Conservation (phyloP, 2,113 vertebrate genomes). For the Actinemys pallida region DNA sequence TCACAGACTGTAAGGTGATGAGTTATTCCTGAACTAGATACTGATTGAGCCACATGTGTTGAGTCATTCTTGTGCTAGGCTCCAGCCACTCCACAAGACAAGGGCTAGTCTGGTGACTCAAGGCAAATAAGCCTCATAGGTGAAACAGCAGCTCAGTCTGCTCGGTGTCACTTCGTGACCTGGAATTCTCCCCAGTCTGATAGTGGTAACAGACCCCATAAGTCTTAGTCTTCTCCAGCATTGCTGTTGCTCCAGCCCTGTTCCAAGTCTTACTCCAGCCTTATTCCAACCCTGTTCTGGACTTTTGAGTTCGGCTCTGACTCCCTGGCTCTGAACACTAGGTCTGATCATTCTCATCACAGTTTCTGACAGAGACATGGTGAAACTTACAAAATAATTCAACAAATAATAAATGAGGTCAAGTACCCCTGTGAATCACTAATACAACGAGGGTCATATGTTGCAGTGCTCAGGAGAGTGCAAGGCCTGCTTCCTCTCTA, state of each 20-base stretch:
- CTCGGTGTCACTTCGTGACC: background rate
- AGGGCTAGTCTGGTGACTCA: background rate
- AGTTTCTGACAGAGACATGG: background rate
- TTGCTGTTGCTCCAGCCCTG: background rate
- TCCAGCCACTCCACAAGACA: background rate
- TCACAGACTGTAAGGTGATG: background rate
- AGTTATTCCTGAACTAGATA: background rate
- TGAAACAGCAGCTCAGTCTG: background rate
- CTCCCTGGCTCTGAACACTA: background rate
- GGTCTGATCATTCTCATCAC: background rate
- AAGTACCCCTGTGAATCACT: background rate
- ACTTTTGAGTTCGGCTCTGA: background rate
- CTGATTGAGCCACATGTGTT: background rate
- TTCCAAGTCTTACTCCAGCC: background rate
- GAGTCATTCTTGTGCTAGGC: background rate
- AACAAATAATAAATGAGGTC: background rate
- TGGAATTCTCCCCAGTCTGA: background rate
- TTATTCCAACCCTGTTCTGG: background rate
- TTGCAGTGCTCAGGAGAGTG: background rate
- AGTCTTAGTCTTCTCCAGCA: background rate
- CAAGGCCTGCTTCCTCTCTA: background rate
- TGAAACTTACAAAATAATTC: fast-evolving
- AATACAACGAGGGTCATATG: background rate
- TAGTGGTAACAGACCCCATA: background rate
- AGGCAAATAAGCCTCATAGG: background rate